A percentile compares a stretch with the other conserved stretches of the same genome.
These are phyloP conservation scores for Nesidiocoris tenuis DNA, from an alignment of 2,888 invertebrate genomes.

Conservation along the genomic window DNA sequence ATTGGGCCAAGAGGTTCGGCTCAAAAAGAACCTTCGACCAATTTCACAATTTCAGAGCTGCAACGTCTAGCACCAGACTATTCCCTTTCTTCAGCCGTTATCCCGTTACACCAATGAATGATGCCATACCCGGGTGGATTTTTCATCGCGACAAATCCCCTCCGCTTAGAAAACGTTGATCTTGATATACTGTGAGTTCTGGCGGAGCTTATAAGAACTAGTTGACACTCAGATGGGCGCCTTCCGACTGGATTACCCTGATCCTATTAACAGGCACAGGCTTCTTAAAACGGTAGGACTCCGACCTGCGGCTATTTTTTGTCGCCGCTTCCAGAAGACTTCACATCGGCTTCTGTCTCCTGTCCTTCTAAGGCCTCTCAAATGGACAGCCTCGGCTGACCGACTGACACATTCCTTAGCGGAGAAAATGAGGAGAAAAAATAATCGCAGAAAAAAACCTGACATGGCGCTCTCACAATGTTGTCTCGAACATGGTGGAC, in stretches of 20 bases:
- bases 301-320: background rate
- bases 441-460: no score
- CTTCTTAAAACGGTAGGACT: background rate
- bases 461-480: no score
- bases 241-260: slow-evolving; percentile 13
- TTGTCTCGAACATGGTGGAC: no score
- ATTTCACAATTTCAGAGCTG: no score
- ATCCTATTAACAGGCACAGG: slow-evolving; percentile 15
- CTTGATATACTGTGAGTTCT: background rate
- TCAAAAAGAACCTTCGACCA: no score
- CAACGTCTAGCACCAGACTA: background rate
- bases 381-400: background rate
- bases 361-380: background rate
- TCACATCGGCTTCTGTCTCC: background rate
- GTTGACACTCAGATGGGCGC: background rate
- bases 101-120: background rate
- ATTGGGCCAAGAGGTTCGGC: no score
- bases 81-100: background rate
- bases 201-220: background rate
- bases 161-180: background rate
- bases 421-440: no score
- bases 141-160: background rate
- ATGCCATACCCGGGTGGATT: background rate
- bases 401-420: background rate
- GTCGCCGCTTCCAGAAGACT: background rate